These are phyloP conservation scores for Lasioglossum vierecki DNA, from an alignment of 2,888 invertebrate genomes.

Conservation along the genomic window DNA sequence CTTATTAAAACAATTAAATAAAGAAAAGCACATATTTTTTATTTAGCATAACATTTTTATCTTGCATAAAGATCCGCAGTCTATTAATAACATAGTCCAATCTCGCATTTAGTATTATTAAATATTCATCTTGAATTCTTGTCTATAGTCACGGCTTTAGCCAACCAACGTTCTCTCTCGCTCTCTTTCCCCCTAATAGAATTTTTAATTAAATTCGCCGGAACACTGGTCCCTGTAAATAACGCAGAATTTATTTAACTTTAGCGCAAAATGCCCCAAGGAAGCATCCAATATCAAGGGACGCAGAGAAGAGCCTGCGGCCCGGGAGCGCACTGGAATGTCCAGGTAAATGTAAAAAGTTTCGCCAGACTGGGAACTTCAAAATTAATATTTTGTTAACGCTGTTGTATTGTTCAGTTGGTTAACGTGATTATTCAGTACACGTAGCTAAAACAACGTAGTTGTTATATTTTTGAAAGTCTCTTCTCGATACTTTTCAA, in stretches of 20 bases:
- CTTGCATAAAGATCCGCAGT: background rate
- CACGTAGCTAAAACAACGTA: constrained; percentile 1
- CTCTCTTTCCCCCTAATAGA: background rate
- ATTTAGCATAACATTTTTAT: background rate
- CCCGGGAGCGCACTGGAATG: constrained; percentile 93
- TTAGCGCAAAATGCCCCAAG: constrained; percentile 81
- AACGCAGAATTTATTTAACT: constrained; percentile 49
- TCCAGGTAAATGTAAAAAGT: constrained; percentile 85
- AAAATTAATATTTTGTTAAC: constrained; percentile 25
- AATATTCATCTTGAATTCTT: background rate
- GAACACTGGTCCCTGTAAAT: background rate
- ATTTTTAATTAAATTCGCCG: constrained; percentile 22
- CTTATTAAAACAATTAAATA: background rate
- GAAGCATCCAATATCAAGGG: constrained; percentile 82
- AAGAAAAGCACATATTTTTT: background rate
- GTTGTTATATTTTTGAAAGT: background rate
- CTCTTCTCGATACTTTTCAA: background rate
- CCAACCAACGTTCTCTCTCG: background rate
- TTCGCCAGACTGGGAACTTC: background rate
- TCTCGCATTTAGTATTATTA: background rate
- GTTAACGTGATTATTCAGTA: background rate
- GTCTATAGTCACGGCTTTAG: background rate
- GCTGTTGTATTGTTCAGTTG: background rate
- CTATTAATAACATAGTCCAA: background rate
- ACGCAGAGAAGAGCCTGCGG: constrained; percentile 83